phyloP scores from a whole-genome alignment of 2,797 vertebrate genomes.

The Protonibea diacanthus region DNA sequence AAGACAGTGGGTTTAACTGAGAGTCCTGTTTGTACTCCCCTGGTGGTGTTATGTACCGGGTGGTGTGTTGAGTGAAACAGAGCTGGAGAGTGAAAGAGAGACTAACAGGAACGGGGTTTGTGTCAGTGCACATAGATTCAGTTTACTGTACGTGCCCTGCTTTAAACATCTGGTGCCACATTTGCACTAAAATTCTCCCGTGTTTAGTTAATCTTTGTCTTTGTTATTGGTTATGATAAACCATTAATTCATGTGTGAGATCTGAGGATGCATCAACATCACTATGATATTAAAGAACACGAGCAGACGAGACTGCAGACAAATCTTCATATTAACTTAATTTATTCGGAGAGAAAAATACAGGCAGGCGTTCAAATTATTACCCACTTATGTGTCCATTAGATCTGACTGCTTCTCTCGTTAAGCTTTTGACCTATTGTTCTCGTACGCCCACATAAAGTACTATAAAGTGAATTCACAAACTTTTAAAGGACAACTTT shows the following conservation, averaged over 20 bases:
- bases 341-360: not conserved
- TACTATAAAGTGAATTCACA: not conserved
- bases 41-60: slow-evolving; percentile 43
- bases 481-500: not conserved
- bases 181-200: not conserved
- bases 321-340: not conserved
- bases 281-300: too few relatives aligned
- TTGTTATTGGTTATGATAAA: not conserved
- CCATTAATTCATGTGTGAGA: not conserved
- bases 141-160: not conserved
- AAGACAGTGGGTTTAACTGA: slow-evolving; percentile 38
- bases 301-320: not conserved
- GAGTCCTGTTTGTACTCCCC: slow-evolving; percentile 44
- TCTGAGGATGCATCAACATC: not conserved
- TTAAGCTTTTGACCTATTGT: slow-evolving; percentile 1
- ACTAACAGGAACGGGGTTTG: slow-evolving; percentile 5
- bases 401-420: not conserved
- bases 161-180: not conserved
- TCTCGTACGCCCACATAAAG: not conserved
- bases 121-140: not conserved
- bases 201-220: not conserved
- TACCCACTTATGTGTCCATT: not conserved
- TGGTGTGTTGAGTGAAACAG: slow-evolving; percentile 7
- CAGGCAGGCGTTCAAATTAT: not conserved
- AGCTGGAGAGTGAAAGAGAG: not conserved